Evolutionary conservation across 2,113 vertebrate genomes (phyloP), one percentile per base, ranked within the genome.

Genomic region (Microtus ochrogaster): DNA sequence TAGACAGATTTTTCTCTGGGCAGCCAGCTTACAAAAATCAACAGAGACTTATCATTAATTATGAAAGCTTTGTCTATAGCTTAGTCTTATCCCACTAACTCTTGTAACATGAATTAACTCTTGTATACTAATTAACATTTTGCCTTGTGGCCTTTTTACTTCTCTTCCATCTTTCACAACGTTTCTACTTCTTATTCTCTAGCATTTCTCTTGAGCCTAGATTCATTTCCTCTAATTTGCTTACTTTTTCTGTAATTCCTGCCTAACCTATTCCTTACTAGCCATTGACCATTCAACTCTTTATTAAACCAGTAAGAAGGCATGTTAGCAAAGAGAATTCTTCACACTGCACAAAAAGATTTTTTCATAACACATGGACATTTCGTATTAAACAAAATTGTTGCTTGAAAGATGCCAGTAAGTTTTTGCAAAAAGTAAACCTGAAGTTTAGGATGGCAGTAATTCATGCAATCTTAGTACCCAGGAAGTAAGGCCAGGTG

Each of bases 401-500:
- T 82, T 63, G 28, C 24, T 63, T 41, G 26, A 41, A 83, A 14
- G 12, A 13, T 28, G n/a, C 36, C 12, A 61, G 24, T 41, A 63
- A 83, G 58, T 17, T 74, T 39, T 74, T 41, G 41, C 58, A 41
- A 10, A 41, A 30, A 30, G 24, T 30, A 41, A 41, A 39, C 30
- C 26, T 63, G 13, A 26, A 19, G 14, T 63, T 28, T 41, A 7
- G 7, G 22, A 30, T 30, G 13, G 7, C 1, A 41, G n/a, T 63
- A 16, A 16, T 30, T 63, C 63, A 41, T 63, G 7, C 22, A 41
- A 17, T 63, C 13, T 3, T 1, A 83, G 14, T 30, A 17, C n/a
- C 41, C 17, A 28, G n/a, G 2, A 30, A 2, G 2, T 30, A 28
- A 24, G 9, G 13, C 7, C 13, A 30, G 14, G 6, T 9, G 2